Evolutionary conservation across 1,140 invertebrate genomes (phyloP).

Genomic region (Lordiphosa collinella): DNA sequence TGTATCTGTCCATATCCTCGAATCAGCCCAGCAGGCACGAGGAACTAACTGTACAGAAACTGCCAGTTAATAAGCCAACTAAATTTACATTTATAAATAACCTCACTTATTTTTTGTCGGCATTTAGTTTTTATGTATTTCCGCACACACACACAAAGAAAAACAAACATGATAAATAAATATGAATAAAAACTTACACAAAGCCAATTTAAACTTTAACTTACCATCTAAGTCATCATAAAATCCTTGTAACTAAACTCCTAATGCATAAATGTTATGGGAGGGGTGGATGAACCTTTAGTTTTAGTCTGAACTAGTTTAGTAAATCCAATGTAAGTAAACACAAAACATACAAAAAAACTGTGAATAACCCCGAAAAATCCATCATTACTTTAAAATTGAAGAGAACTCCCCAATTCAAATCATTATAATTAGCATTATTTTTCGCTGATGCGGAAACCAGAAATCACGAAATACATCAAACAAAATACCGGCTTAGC

Average conservation of each 20-base stretch:
- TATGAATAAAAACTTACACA: constrained; percentile 34
- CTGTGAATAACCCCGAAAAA: background rate
- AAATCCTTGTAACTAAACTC: constrained; percentile 55
- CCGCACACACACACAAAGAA: background rate
- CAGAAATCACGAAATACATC: constrained; percentile 47
- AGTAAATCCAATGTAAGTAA: constrained; percentile 51
- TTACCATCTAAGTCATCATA: constrained; percentile 18
- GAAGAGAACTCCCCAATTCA: background rate
- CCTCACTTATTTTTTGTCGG: constrained; percentile 54
- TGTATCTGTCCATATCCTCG: constrained; percentile 25
- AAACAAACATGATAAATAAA: constrained; percentile 54
- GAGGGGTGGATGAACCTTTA: constrained; percentile 6
- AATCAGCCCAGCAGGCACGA: constrained; percentile 14
- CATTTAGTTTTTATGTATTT: constrained; percentile 61
- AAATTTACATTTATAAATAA: constrained; percentile 66
- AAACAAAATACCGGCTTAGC: constrained; percentile 59
- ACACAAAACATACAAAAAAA: constrained; percentile 9
- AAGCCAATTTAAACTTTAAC: constrained; percentile 27
- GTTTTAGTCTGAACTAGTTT: constrained; percentile 36
- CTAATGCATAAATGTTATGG: constrained; percentile 21
- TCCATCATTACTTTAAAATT: too few species aligned
- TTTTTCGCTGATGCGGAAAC: constrained; percentile 29
- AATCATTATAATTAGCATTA: constrained; percentile 56
- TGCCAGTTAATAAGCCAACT: constrained; percentile 15
- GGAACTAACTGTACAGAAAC: constrained; percentile 1